A percentile compares a stretch with the other conserved stretches of the same genome.
phyloP scores from a whole-genome alignment of 2,113 vertebrate genomes.

The Chloebia gouldiae region DNA sequence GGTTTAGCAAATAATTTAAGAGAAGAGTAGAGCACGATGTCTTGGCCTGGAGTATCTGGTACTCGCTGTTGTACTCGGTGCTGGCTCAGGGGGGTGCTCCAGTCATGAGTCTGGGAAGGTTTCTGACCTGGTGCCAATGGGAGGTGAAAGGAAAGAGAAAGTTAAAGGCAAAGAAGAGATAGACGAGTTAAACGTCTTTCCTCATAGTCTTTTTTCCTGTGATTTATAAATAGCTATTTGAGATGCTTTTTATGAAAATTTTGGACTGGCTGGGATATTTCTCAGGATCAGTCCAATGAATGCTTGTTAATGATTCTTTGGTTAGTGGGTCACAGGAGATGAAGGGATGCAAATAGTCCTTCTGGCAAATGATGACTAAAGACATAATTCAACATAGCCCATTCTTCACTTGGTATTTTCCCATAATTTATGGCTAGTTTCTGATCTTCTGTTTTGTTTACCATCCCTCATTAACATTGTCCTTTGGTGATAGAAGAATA shows the following conservation, averaged over 20 bases:
- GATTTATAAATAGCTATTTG: neutral
- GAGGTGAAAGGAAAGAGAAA: neutral
- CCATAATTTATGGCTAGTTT: neutral
- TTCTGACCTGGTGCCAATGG: neutral
- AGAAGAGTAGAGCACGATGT: neutral
- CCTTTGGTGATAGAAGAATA: neutral
- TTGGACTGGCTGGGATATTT: neutral
- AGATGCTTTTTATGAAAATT: neutral
- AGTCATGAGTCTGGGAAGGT: neutral
- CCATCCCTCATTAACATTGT: neutral
- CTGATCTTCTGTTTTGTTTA: neutral
- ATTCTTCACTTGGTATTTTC: neutral
- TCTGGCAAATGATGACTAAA: neutral
- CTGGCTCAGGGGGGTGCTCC: conserved; percentile 26
- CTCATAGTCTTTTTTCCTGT: neutral
- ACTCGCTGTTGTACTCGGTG: neutral
- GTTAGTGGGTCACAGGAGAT: neutral
- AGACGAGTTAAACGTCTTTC: neutral
- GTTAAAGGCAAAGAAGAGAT: neutral
- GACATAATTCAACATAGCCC: neutral
- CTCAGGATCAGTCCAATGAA: neutral
- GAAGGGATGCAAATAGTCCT: neutral
- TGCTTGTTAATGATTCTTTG: neutral
- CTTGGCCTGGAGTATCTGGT: too few species aligned
- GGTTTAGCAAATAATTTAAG: neutral